Evolutionary conservation across 2,797 vertebrate species (phyloP).

Genomic region (Pangasius djambal): DNA sequence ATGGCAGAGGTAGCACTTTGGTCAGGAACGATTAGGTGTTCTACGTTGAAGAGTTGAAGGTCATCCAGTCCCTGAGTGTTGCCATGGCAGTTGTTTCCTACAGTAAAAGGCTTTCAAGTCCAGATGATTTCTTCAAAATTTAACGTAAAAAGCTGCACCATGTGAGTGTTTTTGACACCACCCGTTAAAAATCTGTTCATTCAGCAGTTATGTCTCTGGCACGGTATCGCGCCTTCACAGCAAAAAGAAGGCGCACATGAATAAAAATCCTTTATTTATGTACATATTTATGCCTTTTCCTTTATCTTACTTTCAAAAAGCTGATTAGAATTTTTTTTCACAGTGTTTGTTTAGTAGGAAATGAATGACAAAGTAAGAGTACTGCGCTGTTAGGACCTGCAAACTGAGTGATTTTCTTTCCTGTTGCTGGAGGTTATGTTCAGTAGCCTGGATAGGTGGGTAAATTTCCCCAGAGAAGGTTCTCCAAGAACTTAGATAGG

Average conservation of each 20-base stretch:
- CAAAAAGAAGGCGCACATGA: constrained; percentile 26
- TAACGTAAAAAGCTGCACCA: constrained; percentile 6
- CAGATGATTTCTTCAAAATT: constrained; percentile 41
- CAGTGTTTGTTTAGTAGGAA: constrained; percentile 37
- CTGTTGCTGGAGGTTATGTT: constrained; percentile 44
- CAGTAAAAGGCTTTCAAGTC: constrained; percentile 39
- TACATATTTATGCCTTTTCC: constrained; percentile 26
- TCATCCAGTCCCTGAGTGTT: constrained; percentile 47
- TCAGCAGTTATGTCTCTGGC: constrained; percentile 47
- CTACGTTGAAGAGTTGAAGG: constrained; percentile 71
- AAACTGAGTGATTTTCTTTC: constrained; percentile 32
- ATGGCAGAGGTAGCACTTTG: constrained; percentile 72
- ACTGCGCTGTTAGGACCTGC: constrained; percentile 15
- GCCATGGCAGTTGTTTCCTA: constrained; percentile 33
- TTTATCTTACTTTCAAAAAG: constrained; percentile 36
- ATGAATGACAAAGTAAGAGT: constrained; percentile 34
- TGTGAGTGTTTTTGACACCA: constrained; percentile 39
- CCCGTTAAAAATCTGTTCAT: constrained; percentile 45
- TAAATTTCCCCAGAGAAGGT: constrained; percentile 56
- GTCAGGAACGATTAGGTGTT: constrained; percentile 76
- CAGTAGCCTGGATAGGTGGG: constrained; percentile 37
- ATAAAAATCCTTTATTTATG: constrained; percentile 42
- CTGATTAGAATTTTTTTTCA: constrained; percentile 28
- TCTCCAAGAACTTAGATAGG: constrained; percentile 24
- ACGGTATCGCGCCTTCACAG: constrained; percentile 26